Conservation (phyloP, 2,888 invertebrate genomes). For the Bedellia somnulentella region DNA sequence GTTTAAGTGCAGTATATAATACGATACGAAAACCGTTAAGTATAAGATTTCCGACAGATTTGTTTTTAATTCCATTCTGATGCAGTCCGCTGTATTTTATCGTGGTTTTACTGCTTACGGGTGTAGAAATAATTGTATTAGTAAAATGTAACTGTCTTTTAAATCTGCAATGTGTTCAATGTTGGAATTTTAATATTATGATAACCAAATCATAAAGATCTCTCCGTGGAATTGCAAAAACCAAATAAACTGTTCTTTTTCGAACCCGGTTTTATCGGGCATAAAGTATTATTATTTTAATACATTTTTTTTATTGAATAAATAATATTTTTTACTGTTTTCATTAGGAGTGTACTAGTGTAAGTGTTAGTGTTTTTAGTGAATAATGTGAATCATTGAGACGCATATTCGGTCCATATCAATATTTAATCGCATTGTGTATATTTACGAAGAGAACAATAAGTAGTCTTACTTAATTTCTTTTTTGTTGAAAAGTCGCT, state of each 20-base stretch:
- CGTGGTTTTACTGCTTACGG: conserved; percentile 49
- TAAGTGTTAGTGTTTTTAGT: conserved; percentile 31
- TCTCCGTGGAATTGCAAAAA: conserved; percentile 24
- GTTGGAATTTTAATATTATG: conserved; percentile 33
- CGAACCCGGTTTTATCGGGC: conserved; percentile 57
- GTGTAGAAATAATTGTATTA: conserved; percentile 49
- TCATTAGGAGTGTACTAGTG: conserved; percentile 31
- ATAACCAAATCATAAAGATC: conserved; percentile 28
- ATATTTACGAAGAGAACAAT: conserved; percentile 30
- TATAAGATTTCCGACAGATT: too few relatives aligned
- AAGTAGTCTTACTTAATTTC: background rate
- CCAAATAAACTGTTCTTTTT: conserved; percentile 38
- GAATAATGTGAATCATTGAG: conserved; percentile 36
- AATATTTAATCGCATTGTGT: conserved; percentile 55
- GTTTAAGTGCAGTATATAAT: conserved; percentile 31
- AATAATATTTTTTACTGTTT: conserved; percentile 22
- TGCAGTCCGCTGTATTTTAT: too few relatives aligned
- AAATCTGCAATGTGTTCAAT: conserved; percentile 48
- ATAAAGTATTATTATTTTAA: conserved; percentile 53
- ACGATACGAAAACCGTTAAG: too few relatives aligned
- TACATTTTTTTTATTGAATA: conserved; percentile 14
- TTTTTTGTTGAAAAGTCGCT: background rate
- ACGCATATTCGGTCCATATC: conserved; percentile 59
- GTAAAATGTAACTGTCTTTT: conserved; percentile 34
- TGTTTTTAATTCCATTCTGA: too few relatives aligned